A percentile compares a stretch with the other conserved stretches of the same genome.
Evolutionary conservation across 1,140 invertebrate species (phyloP).

Genomic region (Lethocerus indicus): DNA sequence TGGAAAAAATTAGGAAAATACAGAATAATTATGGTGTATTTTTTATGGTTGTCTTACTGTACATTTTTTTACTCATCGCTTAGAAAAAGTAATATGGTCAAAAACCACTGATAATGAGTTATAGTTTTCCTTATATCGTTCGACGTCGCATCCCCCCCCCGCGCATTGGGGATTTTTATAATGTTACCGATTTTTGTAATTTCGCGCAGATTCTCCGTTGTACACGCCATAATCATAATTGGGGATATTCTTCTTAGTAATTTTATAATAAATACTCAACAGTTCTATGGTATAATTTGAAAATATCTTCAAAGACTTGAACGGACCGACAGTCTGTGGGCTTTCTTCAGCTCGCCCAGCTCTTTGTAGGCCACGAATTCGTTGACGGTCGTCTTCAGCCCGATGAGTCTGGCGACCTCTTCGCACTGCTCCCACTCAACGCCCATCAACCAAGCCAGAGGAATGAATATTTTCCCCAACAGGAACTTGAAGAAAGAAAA

Average conservation of each 20-base stretch:
- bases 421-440: slow-evolving; percentile 62
- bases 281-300: not conserved
- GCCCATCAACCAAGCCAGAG: slow-evolving; percentile 64
- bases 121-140: too few relatives aligned
- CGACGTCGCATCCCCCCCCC: too few relatives aligned
- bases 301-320: not conserved
- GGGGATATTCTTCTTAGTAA: slow-evolving; percentile 4
- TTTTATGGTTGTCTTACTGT: too few relatives aligned
- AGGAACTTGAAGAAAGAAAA: slow-evolving; percentile 39
- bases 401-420: slow-evolving; percentile 62
- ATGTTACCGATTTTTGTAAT: too few relatives aligned
- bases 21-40: too few relatives aligned
- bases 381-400: slow-evolving; percentile 78
- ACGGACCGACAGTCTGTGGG: slow-evolving; percentile 38
- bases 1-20: too few relatives aligned
- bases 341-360: slow-evolving; percentile 43
- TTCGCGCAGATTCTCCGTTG: too few relatives aligned
- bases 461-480: slow-evolving; percentile 74
- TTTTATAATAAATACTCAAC: not conserved
- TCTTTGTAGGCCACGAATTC: slow-evolving; percentile 81
- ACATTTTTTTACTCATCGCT: too few relatives aligned
- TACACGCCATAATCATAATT: not conserved
- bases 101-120: too few relatives aligned
- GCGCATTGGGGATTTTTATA: too few relatives aligned
- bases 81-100: too few relatives aligned